Evolutionary conservation across 2,888 invertebrate species (phyloP), one percentile per base, ranked within the genome.

Genomic region (Neria commutata): DNA sequence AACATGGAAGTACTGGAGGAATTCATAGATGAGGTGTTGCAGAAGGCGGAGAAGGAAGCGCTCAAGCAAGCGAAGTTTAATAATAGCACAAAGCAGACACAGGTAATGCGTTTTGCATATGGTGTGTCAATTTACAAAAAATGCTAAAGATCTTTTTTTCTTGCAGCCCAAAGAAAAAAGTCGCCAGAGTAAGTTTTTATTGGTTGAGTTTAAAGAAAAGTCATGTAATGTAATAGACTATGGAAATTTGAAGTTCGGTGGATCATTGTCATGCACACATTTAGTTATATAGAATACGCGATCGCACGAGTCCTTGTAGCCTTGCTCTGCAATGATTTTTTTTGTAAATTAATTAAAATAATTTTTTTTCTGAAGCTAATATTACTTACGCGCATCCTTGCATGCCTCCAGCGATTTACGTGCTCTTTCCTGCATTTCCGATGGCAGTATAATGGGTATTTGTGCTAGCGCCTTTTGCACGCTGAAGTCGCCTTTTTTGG

Each of bases 1-100:
- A 86, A 85, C 78, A 84, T 87, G 76, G 84, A 85, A 62, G 82
- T 84, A 61, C 84, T 86, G 52, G 82, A 83, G 62, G 85, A 86
- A 67, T 87, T 87, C 79, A 84, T 87, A 66, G 86, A 87, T 71
- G 85, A 86, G 76, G 83, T 87, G 60, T 83, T 87, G 74, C 84
- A 84, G 74, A 85, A 84, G 76, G 87, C 87, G 65, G 85, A 86
- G 79, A 83, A 83, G 75, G 86, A 86, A 78, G 86, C 85, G 66
- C 85, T 85, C 69, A 77, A 83, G 70, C 85, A 85, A 83, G 82
- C 70, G 40, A 61, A 37, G 26, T 62, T 63, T 37, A 66, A 70
- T 54, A 74, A 71, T 61, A 62, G 82, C 83, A 84, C 81, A 45
- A 85, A 84, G 82, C 85, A 84, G 79, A 84, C 84, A 85, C 85